Percentiles rank a stretch among this genome's conserved stretches.
Evolutionary conservation across 2,797 vertebrate genomes (phyloP).

Genomic region (Eremophila alpestris): DNA sequence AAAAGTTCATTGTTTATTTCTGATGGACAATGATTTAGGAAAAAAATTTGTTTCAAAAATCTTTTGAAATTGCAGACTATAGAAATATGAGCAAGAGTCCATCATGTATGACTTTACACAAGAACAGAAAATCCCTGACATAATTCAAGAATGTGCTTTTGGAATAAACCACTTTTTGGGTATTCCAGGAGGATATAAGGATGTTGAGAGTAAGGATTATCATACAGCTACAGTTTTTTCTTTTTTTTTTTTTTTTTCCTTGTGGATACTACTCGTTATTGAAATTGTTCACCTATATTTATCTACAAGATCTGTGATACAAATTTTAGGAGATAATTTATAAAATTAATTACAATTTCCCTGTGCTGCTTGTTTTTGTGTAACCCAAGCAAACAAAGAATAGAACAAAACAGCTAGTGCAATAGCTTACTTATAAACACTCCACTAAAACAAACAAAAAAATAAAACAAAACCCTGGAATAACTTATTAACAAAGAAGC

Average conservation of each 20-base stretch:
- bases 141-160: not conserved
- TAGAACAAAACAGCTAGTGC: not conserved
- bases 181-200: not conserved
- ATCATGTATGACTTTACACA: not conserved
- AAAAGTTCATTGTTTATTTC: not conserved
- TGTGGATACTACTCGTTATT: not conserved
- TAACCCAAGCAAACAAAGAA: not conserved
- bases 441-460: not conserved
- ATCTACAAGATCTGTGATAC: not conserved
- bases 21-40: not conserved
- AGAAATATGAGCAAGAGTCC: not conserved
- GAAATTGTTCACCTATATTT: not conserved
- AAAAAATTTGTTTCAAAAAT: not conserved
- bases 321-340: not conserved
- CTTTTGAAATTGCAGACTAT: not conserved
- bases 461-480: not conserved
- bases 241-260: not conserved
- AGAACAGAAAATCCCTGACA: not conserved
- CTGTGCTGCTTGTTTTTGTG: not conserved
- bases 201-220: not conserved
- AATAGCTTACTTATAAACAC: not conserved
- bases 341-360: not conserved
- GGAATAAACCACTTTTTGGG: not conserved
- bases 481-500: not conserved
- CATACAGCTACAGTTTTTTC: fast-evolving